Conservation (phyloP, 2,797 vertebrate genomes). For the Perodicticus potto region DNA sequence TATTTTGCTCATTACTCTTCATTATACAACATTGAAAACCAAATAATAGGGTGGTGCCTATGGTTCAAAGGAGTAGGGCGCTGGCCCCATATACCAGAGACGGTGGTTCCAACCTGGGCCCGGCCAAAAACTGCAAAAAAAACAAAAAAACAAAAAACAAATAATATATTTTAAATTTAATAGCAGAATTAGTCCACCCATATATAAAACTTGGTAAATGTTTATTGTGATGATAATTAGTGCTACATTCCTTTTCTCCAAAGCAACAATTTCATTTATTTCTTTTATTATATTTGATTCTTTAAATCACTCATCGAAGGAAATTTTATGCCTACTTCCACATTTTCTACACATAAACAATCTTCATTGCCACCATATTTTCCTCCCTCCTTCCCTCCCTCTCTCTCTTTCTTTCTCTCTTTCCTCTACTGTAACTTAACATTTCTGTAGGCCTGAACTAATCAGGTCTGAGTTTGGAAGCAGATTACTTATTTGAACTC, state of each 20-base stretch:
- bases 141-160: neutral
- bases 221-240: neutral
- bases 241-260: neutral
- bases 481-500: neutral
- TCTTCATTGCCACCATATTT: neutral
- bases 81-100: too few relatives aligned
- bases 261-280: neutral
- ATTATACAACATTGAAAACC: neutral
- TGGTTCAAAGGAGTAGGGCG: too few relatives aligned
- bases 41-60: neutral
- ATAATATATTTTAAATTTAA: slow-evolving; percentile 1
- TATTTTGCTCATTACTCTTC: neutral
- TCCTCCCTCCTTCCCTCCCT: neutral
- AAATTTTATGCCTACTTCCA: neutral
- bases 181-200: neutral
- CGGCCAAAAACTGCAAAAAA: too few relatives aligned
- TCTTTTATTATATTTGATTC: neutral
- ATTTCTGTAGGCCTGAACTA: neutral
- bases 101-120: too few relatives aligned
- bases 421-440: neutral
- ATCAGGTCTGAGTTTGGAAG: neutral
- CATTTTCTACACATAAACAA: neutral
- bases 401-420: neutral
- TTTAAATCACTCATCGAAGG: neutral
- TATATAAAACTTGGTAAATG: neutral